phyloP scores from a whole-genome alignment of 2,797 vertebrate species.

The Erpetoichthys calabaricus region DNA sequence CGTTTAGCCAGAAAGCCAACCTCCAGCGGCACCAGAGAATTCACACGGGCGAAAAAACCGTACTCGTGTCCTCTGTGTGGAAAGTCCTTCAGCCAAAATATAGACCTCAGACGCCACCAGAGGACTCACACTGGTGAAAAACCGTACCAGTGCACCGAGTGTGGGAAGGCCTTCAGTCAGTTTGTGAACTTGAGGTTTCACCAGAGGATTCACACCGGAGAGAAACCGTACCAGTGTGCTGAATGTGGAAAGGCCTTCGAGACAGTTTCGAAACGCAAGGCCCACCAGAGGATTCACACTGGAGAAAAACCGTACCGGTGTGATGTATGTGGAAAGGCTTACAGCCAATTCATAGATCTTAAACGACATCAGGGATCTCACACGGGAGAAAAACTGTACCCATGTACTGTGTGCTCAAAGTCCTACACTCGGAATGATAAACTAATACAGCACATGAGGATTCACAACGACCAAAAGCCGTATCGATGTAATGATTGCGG shows the following conservation, averaged over 20 bases:
- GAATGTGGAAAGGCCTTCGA: slow-evolving; percentile 26
- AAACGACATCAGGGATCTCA: slow-evolving; percentile 20
- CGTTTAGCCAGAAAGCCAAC: too few species aligned
- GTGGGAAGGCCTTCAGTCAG: too few species aligned
- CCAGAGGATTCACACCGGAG: slow-evolving; percentile 13
- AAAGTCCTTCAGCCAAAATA: too few species aligned
- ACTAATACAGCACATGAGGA: slow-evolving; percentile 20
- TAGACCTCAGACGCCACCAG: too few species aligned
- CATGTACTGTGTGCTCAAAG: slow-evolving; percentile 19
- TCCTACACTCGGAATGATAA: slow-evolving; percentile 17
- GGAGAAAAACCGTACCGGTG: too few species aligned
- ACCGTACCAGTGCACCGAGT: too few species aligned
- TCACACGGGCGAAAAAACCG: too few species aligned
- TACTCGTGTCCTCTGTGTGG: too few species aligned
- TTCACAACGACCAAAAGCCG: slow-evolving; percentile 31
- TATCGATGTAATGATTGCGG: slow-evolving; percentile 33
- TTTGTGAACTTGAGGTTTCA: background rate
- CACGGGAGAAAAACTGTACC: too few species aligned
- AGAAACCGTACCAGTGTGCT: too few species aligned
- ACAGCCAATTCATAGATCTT: slow-evolving; percentile 27
- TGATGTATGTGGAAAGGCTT: slow-evolving; percentile 25
- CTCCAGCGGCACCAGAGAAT: too few species aligned
- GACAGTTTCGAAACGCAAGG: slow-evolving; percentile 28
- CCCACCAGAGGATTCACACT: slow-evolving; percentile 19
- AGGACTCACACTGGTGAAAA: too few species aligned